These are phyloP conservation scores for Operophtera brumata DNA, from an alignment of 2,888 invertebrate genomes.

Conservation along the genomic window DNA sequence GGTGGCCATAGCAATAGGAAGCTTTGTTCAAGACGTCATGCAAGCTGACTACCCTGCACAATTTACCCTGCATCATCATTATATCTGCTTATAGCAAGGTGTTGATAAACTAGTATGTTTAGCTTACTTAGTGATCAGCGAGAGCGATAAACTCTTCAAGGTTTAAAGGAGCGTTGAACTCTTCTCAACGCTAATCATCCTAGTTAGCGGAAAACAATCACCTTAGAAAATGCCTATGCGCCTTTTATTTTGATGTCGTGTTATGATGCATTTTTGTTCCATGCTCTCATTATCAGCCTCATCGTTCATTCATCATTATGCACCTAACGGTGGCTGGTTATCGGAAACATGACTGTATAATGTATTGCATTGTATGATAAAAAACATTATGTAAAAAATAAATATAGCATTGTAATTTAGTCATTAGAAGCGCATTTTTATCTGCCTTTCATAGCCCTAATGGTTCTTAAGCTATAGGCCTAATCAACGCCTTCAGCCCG, in stretches of 20 bases:
- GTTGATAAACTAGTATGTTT: no score
- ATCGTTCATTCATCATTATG: conserved; percentile 21
- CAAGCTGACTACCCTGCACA: no score
- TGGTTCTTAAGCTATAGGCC: background rate
- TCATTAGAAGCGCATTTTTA: background rate
- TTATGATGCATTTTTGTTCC: conserved; percentile 8
- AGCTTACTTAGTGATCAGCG: no score
- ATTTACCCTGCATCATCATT: no score
- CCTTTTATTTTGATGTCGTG: conserved; percentile 4
- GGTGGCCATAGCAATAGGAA: no score
- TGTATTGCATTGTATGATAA: conserved; percentile 7
- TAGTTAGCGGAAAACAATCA: background rate
- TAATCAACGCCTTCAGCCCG: no score
- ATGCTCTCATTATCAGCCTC: conserved; percentile 14
- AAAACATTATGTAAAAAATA: background rate
- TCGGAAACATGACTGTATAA: conserved; percentile 11
- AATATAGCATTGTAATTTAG: conserved; percentile 11
- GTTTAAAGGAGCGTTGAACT: no score
- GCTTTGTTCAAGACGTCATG: no score
- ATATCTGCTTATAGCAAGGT: no score
- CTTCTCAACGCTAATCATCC: background rate
- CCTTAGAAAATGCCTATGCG: background rate
- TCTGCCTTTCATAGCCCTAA: background rate
- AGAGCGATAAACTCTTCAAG: no score
- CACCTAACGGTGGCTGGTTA: conserved; percentile 8